Conservation (phyloP, 2,888 invertebrate species). For the Chrysodeixis includens region DNA sequence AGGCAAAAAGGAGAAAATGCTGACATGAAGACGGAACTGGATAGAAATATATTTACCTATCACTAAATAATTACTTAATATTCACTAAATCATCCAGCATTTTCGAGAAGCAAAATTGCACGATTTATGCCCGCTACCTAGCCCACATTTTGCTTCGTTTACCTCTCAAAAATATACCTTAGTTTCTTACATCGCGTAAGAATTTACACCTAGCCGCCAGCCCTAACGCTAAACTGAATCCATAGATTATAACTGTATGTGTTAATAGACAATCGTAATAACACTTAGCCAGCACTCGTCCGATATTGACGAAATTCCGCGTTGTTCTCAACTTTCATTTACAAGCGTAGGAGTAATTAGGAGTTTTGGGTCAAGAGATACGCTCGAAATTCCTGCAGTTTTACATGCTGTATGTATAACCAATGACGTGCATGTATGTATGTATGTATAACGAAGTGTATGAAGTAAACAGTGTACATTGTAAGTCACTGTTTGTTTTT, state of each 20-base stretch:
- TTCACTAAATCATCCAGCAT: too few relatives aligned
- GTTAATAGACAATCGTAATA: constrained; percentile 50
- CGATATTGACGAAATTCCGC: constrained; percentile 23
- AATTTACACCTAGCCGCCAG: constrained; percentile 1
- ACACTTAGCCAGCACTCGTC: constrained; percentile 39
- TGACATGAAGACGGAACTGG: too few relatives aligned
- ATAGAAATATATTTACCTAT: too few relatives aligned
- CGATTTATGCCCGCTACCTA: too few relatives aligned
- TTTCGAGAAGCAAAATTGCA: too few relatives aligned
- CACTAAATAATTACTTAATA: too few relatives aligned
- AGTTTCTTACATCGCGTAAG: too few relatives aligned
- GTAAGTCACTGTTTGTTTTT: not conserved
- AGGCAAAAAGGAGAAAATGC: too few relatives aligned
- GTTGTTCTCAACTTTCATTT: constrained; percentile 39
- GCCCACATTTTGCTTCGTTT: too few relatives aligned
- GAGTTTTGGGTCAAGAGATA: constrained; percentile 31
- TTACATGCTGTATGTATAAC: not conserved
- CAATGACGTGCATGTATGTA: too few relatives aligned
- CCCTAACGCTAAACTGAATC: constrained; percentile 43
- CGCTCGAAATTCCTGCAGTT: constrained; percentile 18
- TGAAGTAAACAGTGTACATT: not conserved
- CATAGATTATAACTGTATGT: constrained; percentile 49
- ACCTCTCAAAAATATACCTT: too few relatives aligned
- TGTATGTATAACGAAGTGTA: not conserved
- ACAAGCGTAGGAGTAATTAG: constrained; percentile 42